Percentiles rank a stretch among this genome's conserved stretches.
phyloP scores from a whole-genome alignment of 2,888 invertebrate species.

The Sinelater perroti region DNA sequence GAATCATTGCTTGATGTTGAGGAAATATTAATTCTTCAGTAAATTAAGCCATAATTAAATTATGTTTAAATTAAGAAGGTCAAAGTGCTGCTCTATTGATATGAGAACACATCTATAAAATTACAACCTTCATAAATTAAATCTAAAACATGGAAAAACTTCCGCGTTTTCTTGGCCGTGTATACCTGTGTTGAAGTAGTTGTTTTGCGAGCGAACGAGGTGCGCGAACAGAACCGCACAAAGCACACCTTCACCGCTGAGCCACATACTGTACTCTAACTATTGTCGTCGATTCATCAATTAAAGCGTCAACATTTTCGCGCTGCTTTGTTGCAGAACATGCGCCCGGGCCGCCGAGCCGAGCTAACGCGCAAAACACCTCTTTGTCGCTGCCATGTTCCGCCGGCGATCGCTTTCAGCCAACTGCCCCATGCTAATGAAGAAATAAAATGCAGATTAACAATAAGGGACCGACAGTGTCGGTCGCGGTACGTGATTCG shows the following conservation, averaged over 20 bases:
- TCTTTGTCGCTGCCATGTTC: slow-evolving; percentile 34
- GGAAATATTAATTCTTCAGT: too few relatives aligned
- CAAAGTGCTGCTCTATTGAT: too few relatives aligned
- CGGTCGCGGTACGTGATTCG: slow-evolving; percentile 29
- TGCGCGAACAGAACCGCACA: slow-evolving; percentile 1
- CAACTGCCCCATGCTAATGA: slow-evolving; percentile 33
- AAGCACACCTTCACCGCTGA: slow-evolving; percentile 9
- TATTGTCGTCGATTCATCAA: slow-evolving; percentile 20
- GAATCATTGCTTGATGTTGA: too few relatives aligned
- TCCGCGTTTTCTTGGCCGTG: too few relatives aligned
- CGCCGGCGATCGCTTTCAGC: slow-evolving; percentile 24
- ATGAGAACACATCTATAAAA: too few relatives aligned
- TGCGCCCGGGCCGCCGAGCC: slow-evolving; percentile 20
- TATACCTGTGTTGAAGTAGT: slow-evolving; percentile 8
- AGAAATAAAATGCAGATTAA: slow-evolving; percentile 36
- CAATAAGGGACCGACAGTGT: slow-evolving; percentile 34
- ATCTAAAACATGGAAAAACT: too few relatives aligned
- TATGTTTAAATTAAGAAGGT: too few relatives aligned
- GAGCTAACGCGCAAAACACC: slow-evolving; percentile 27
- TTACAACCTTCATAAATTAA: too few relatives aligned
- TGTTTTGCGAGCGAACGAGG: not conserved
- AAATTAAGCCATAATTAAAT: too few relatives aligned
- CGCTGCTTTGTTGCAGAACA: slow-evolving; percentile 11
- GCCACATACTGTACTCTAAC: slow-evolving; percentile 11
- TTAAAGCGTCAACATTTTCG: slow-evolving; percentile 24